A percentile compares a stretch with the other conserved stretches of the same genome.
Evolutionary conservation across 1,140 invertebrate species (phyloP).

Genomic region (Maconellicoccus hirsutus): DNA sequence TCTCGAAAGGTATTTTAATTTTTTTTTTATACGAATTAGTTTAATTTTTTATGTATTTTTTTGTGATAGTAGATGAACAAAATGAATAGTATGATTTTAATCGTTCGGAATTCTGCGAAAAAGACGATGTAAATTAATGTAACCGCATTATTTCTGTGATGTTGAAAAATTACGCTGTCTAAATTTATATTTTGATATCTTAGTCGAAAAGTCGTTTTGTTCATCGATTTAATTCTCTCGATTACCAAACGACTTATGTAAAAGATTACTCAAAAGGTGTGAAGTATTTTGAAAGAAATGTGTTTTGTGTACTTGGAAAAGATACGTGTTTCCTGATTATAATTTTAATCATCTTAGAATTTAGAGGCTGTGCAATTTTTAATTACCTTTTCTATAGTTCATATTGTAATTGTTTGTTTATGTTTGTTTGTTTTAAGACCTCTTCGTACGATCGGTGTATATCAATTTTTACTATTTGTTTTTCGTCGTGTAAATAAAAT

Average conservation of each 20-base stretch:
- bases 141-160: too few relatives aligned
- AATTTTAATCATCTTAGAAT: slow-evolving; percentile 17
- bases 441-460: not conserved
- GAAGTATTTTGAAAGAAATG: too few relatives aligned
- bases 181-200: too few relatives aligned
- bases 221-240: too few relatives aligned
- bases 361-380: slow-evolving; percentile 21
- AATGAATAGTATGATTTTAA: not conserved
- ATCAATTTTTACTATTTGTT: not conserved
- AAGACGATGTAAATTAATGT: too few relatives aligned
- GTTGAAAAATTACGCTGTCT: too few relatives aligned
- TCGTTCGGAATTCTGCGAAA: too few relatives aligned
- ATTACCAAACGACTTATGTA: too few relatives aligned
- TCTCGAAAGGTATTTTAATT: not conserved
- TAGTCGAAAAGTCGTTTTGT: too few relatives aligned
- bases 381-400: slow-evolving; percentile 21
- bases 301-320: too few relatives aligned
- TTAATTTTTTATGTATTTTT: not conserved
- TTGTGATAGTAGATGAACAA: slow-evolving; percentile 4
- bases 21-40: not conserved
- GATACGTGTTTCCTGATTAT: slow-evolving; percentile 15
- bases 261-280: too few relatives aligned
- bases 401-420: slow-evolving; percentile 11
- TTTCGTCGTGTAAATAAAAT: not conserved
- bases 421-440: slow-evolving; percentile 2